Conservation (phyloP, 2,888 invertebrate genomes). For the Epinotia demarniana region DNA sequence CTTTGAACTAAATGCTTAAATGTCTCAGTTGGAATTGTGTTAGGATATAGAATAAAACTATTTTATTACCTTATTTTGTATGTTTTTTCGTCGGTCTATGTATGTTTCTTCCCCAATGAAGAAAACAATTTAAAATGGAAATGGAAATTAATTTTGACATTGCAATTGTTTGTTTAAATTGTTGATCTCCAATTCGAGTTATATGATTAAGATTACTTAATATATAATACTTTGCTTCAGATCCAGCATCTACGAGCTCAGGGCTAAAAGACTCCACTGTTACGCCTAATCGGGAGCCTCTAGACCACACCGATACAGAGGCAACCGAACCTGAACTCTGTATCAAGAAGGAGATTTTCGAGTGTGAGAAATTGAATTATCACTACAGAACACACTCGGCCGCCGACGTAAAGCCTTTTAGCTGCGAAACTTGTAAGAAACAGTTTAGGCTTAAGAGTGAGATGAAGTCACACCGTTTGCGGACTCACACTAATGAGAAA, state of each 20-base stretch:
- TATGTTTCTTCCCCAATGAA: too few species aligned
- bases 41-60: too few species aligned
- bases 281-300: neutral
- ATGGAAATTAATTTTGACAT: too few species aligned
- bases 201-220: too few species aligned
- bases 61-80: too few species aligned
- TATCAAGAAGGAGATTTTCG: neutral
- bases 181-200: too few species aligned
- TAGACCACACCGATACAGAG: neutral
- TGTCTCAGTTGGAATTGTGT: too few species aligned
- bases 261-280: too few species aligned
- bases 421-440: neutral
- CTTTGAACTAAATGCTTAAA: too few species aligned
- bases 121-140: too few species aligned
- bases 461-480: neutral
- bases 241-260: neutral
- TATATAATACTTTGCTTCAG: neutral
- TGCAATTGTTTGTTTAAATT: too few species aligned
- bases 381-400: neutral
- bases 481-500: constrained; percentile 1
- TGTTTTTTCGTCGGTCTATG: too few species aligned
- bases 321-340: neutral
- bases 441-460: neutral
- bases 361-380: neutral
- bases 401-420: neutral